A percentile compares a stretch with the other conserved stretches of the same genome.
Evolutionary conservation across 2,888 invertebrate genomes (phyloP).

Genomic region (Ichneumoninae sp.): DNA sequence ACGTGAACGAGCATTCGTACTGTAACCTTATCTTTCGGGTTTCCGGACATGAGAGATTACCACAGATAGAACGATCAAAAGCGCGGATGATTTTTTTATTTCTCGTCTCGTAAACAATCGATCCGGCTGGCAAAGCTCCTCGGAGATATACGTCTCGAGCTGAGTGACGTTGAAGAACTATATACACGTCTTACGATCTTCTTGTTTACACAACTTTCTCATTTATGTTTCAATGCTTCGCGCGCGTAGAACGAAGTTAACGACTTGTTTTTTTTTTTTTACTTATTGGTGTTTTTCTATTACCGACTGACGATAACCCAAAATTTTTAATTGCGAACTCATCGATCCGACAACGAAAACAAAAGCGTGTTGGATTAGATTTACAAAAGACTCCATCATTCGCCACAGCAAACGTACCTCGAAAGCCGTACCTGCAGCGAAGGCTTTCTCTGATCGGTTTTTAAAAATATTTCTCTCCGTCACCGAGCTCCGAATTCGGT

Average conservation of each 20-base stretch:
- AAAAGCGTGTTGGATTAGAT: background rate
- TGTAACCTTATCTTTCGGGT: background rate
- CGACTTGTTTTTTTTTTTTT: background rate
- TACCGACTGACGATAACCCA: background rate
- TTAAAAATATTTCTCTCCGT: background rate
- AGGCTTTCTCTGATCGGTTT: background rate
- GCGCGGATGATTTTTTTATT: background rate
- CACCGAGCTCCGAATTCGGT: background rate
- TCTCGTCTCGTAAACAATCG: background rate
- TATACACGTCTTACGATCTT: background rate
- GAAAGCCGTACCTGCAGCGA: background rate
- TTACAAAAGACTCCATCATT: background rate
- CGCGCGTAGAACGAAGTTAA: background rate
- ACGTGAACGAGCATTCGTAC: no score
- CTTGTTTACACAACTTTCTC: conserved; percentile 3
- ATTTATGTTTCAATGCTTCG: conserved; percentile 6
- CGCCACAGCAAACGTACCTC: background rate
- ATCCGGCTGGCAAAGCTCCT: conserved; percentile 6
- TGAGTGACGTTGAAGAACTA: conserved; percentile 24
- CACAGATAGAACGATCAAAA: background rate
- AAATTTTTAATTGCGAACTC: background rate
- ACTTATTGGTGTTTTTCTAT: background rate
- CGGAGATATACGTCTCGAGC: background rate
- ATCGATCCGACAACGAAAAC: conserved; percentile 4
- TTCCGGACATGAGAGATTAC: background rate